Evolutionary conservation across 2,888 invertebrate species (phyloP).

Genomic region (Limnephilus auricula): DNA sequence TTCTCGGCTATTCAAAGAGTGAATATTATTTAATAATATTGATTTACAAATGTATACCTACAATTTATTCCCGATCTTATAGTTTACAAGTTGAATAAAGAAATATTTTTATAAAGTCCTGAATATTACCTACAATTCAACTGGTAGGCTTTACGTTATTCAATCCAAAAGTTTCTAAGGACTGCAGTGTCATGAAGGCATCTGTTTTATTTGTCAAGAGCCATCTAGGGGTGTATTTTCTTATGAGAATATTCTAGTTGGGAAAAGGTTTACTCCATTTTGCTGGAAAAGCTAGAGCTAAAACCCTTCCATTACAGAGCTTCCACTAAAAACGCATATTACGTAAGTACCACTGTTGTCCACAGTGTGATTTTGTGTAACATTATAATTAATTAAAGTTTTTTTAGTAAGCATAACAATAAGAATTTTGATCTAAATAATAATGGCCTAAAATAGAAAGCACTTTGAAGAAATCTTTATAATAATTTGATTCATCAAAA

Average conservation of each 20-base stretch:
- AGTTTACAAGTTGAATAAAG: background rate
- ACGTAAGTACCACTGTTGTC: background rate
- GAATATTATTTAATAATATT: too few relatives aligned
- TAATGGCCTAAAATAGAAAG: background rate
- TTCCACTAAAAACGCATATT: background rate
- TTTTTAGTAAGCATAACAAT: too few relatives aligned
- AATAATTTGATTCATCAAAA: background rate
- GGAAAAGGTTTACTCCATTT: background rate
- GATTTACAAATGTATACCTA: too few relatives aligned
- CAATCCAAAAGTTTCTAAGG: background rate
- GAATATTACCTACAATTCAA: too few relatives aligned
- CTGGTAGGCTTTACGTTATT: background rate
- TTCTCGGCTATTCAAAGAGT: too few relatives aligned
- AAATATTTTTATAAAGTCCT: too few relatives aligned
- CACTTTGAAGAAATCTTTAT: background rate
- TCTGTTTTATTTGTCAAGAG: background rate
- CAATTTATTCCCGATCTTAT: too few relatives aligned
- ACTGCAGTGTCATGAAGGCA: background rate
- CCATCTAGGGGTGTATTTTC: background rate
- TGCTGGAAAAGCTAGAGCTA: background rate
- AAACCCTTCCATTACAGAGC: background rate
- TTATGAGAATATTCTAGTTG: too few relatives aligned
- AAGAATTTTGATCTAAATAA: background rate
- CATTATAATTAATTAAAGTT: too few relatives aligned
- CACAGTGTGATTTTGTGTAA: too few relatives aligned